Conservation (phyloP, 2,888 invertebrate genomes). For the Nebria brevicollis region DNA sequence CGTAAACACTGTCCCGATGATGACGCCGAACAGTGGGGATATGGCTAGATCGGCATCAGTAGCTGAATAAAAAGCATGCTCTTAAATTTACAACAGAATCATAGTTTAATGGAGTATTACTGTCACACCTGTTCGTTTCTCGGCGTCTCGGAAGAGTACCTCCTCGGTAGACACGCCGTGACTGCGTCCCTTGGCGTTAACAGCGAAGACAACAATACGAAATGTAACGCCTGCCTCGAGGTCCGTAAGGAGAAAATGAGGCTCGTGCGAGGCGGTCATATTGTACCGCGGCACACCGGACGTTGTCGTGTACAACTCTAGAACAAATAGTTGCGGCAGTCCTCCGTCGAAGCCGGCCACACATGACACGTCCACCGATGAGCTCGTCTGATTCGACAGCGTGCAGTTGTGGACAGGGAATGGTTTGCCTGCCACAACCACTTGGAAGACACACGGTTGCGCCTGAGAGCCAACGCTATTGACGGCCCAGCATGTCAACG, state of each 20-base stretch:
- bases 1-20: conserved; percentile 67
- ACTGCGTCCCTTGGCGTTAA: conserved; percentile 85
- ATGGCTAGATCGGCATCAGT: conserved; percentile 67
- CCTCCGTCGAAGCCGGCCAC: conserved; percentile 89
- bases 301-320: conserved; percentile 75
- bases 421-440: conserved; percentile 66
- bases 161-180: conserved; percentile 77
- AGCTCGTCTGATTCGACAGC: conserved; percentile 85
- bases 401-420: conserved; percentile 87
- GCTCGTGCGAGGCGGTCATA: conserved; percentile 70
- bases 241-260: conserved; percentile 80
- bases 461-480: conserved; percentile 86
- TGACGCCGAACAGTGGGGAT: conserved; percentile 68
- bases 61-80: conserved; percentile 59
- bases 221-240: conserved; percentile 83
- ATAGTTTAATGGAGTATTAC: too few species aligned
- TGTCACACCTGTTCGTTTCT: conserved; percentile 75
- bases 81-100: too few species aligned
- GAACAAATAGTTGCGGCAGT: conserved; percentile 84
- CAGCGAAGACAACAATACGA: conserved; percentile 79
- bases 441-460: conserved; percentile 87
- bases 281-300: conserved; percentile 67
- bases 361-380: conserved; percentile 81
- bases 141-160: conserved; percentile 81
- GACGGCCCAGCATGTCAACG: conserved; percentile 85